These are phyloP conservation scores for Dasyprocta punctata DNA, from an alignment of 2,113 vertebrate genomes.

Conservation along the genomic window DNA sequence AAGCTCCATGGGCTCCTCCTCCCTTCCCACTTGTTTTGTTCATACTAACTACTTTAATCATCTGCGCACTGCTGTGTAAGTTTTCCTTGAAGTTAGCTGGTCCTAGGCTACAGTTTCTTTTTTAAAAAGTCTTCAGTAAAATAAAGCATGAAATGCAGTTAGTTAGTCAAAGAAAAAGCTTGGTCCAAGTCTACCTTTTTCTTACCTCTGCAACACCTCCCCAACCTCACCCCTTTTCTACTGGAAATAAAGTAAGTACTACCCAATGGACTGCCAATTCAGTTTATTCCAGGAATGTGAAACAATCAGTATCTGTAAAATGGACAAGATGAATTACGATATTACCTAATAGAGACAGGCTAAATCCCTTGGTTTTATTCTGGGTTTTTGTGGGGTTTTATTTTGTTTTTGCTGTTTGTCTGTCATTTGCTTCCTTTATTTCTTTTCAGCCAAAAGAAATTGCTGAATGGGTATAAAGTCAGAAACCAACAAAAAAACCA, in stretches of 20 bases:
- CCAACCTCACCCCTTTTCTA: background rate
- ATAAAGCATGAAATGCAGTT: background rate
- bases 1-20: background rate
- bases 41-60: background rate
- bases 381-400: background rate
- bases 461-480: background rate
- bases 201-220: background rate
- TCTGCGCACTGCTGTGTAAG: background rate
- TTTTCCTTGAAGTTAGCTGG: background rate
- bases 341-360: background rate
- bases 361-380: slow-evolving; percentile 4
- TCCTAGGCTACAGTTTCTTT: background rate
- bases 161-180: background rate
- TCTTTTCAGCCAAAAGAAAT: slow-evolving; percentile 11
- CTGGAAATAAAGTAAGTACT: slow-evolving; percentile 21
- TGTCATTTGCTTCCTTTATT: slow-evolving; percentile 9
- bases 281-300: slow-evolving; percentile 26
- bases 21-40: background rate
- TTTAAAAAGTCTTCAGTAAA: background rate
- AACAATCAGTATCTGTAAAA: slow-evolving; percentile 44
- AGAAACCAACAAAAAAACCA: background rate
- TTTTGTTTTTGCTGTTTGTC: background rate
- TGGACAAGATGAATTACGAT: background rate
- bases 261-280: background rate
- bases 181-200: background rate